These are phyloP conservation scores for Corythoichthys haematopterus DNA, from an alignment of 2,113 vertebrate species.

Conservation along the genomic window DNA sequence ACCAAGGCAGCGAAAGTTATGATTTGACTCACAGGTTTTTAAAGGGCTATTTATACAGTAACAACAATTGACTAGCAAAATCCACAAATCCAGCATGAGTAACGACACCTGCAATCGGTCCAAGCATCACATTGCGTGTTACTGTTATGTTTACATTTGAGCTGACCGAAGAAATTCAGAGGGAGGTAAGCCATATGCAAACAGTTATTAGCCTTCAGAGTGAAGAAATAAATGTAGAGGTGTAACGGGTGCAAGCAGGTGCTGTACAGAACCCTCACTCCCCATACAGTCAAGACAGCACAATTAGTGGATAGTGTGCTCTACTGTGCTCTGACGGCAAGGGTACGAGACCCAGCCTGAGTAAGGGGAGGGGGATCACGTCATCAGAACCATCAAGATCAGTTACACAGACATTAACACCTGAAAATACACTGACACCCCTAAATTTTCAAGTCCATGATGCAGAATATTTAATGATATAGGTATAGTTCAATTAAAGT, in stretches of 20 bases:
- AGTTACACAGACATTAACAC: slow-evolving; percentile 17
- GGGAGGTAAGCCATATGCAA: slow-evolving; percentile 23
- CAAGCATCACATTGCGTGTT: slow-evolving; percentile 51
- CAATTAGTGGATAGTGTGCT: too few relatives aligned
- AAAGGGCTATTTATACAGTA: slow-evolving; percentile 37
- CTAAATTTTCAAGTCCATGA: neutral
- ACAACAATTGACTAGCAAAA: slow-evolving; percentile 49
- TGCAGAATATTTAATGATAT: neutral
- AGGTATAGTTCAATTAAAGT: neutral
- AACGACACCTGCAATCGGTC: slow-evolving; percentile 56
- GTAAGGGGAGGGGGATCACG: too few relatives aligned
- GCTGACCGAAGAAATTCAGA: slow-evolving; percentile 27
- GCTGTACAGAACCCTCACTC: too few relatives aligned
- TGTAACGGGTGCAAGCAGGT: too few relatives aligned
- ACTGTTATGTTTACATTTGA: slow-evolving; percentile 46
- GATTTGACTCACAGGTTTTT: slow-evolving; percentile 23
- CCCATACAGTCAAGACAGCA: too few relatives aligned
- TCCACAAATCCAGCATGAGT: slow-evolving; percentile 48
- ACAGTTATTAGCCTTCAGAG: slow-evolving; percentile 35
- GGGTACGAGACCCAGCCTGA: too few relatives aligned
- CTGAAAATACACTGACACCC: slow-evolving; percentile 55
- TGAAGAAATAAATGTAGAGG: slow-evolving; percentile 42
- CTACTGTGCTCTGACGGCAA: too few relatives aligned
- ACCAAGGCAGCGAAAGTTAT: slow-evolving; percentile 27
- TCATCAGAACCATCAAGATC: too few relatives aligned